Percentiles rank a stretch among this genome's conserved stretches.
These are phyloP conservation scores for Ophion costatus DNA, from an alignment of 2,888 invertebrate species.

Conservation along the genomic window DNA sequence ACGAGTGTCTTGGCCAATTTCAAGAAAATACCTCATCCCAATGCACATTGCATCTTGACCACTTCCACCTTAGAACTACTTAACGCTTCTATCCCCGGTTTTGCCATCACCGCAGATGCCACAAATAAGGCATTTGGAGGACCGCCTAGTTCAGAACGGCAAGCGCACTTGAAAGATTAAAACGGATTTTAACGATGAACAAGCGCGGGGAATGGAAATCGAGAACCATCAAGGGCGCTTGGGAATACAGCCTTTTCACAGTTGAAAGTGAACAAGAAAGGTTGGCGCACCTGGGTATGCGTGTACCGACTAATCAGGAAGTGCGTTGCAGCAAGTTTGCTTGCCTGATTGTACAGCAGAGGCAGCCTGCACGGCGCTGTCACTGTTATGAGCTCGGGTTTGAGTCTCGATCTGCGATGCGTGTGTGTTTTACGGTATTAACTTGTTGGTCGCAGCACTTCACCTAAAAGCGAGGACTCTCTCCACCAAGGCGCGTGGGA, in stretches of 20 bases:
- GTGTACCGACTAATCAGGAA: background rate
- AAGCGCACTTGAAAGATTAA: constrained; percentile 12
- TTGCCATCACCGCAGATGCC: background rate
- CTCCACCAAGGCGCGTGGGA: constrained; percentile 77
- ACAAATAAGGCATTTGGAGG: constrained; percentile 4
- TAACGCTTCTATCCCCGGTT: background rate
- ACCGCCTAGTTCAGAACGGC: background rate
- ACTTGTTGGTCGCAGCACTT: constrained; percentile 48
- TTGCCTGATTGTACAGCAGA: constrained; percentile 26
- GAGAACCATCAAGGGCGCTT: constrained; percentile 6
- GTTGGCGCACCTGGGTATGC: background rate
- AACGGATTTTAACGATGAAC: constrained; percentile 48
- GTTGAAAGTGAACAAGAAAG: constrained; percentile 5
- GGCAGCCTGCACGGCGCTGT: constrained; percentile 10
- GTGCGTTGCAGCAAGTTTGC: background rate
- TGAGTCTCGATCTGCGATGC: constrained; percentile 21
- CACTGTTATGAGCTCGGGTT: constrained; percentile 54
- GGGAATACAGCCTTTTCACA: background rate
- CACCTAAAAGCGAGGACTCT: constrained; percentile 47
- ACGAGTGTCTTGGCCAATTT: background rate
- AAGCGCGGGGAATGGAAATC: background rate
- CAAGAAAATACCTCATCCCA: background rate
- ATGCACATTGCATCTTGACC: background rate
- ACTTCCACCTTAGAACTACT: background rate
- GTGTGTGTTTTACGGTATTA: constrained; percentile 38